Evolutionary conservation across 1,140 invertebrate genomes (phyloP).

Genomic region (Tyrophagus putrescentiae): DNA sequence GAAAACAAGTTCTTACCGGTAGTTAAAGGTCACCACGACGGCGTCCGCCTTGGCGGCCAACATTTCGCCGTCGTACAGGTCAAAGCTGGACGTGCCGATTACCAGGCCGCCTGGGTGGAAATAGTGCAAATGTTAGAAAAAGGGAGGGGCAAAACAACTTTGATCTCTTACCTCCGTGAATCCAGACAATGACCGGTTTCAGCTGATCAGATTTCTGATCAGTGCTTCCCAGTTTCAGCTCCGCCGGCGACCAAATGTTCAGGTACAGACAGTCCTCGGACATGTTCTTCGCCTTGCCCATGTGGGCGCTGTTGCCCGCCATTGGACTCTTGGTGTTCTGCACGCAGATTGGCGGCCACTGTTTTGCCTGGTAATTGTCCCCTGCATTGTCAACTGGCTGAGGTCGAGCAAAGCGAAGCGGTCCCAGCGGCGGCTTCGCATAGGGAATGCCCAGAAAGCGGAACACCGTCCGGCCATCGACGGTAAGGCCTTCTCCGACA

Average conservation of each 20-base stretch:
- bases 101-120: conserved; percentile 80
- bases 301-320: too few species aligned
- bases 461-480: not conserved
- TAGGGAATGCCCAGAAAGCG: conserved; percentile 77
- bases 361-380: not conserved
- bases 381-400: not conserved
- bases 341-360: conserved; percentile 47
- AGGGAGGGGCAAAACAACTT: too few species aligned
- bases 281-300: conserved; percentile 35
- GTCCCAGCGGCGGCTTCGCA: conserved; percentile 74
- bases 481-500: not conserved
- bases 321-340: conserved; percentile 30
- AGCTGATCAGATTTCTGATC: not conserved
- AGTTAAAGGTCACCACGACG: conserved; percentile 41
- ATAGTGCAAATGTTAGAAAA: too few species aligned
- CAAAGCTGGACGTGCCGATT: conserved; percentile 55
- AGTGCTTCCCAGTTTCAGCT: too few species aligned
- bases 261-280: conserved; percentile 94
- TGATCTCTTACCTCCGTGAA: too few species aligned
- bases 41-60: conserved; percentile 79
- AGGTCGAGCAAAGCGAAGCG: conserved; percentile 61
- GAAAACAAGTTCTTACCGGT: conserved; percentile 56
- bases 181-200: conserved; percentile 77
- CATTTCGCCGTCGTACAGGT: conserved; percentile 78
- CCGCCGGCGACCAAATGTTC: conserved; percentile 60